Conservation (phyloP, 2,888 invertebrate genomes). For the Thymelicus sylvestris region DNA sequence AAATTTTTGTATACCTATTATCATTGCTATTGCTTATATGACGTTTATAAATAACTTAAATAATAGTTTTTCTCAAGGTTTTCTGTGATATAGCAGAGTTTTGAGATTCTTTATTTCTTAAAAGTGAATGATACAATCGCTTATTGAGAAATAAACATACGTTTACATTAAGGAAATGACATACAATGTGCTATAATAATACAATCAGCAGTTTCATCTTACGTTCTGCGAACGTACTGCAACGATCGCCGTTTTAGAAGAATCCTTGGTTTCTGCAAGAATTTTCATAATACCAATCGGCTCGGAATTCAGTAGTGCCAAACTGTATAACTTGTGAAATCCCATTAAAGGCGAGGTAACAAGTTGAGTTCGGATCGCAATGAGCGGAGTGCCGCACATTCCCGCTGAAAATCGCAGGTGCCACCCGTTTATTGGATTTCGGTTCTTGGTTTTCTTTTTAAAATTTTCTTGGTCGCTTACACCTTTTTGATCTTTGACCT, state of each 20-base stretch:
- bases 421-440: conserved; percentile 30
- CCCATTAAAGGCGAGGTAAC: conserved; percentile 71
- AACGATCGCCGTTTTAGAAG: background rate
- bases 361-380: conserved; percentile 72
- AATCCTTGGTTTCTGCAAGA: conserved; percentile 7
- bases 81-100: too few relatives aligned
- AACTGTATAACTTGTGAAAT: conserved; percentile 46
- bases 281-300: conserved; percentile 25
- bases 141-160: too few relatives aligned
- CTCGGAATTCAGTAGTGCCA: conserved; percentile 17
- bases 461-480: conserved; percentile 13
- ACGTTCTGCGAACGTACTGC: too few relatives aligned
- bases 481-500: conserved; percentile 18
- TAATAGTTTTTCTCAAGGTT: too few relatives aligned
- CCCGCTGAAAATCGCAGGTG: conserved; percentile 44
- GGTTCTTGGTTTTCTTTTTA: conserved; percentile 13
- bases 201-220: too few relatives aligned
- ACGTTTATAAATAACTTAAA: too few relatives aligned
- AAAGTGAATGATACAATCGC: too few relatives aligned
- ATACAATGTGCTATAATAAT: too few relatives aligned
- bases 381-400: conserved; percentile 73
- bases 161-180: too few relatives aligned
- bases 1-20: too few relatives aligned
- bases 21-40: too few relatives aligned
- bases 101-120: too few relatives aligned